Percentiles rank a stretch among this genome's conserved stretches.
phyloP scores from a whole-genome alignment of 2,888 invertebrate genomes.

The Caprella mutica region DNA sequence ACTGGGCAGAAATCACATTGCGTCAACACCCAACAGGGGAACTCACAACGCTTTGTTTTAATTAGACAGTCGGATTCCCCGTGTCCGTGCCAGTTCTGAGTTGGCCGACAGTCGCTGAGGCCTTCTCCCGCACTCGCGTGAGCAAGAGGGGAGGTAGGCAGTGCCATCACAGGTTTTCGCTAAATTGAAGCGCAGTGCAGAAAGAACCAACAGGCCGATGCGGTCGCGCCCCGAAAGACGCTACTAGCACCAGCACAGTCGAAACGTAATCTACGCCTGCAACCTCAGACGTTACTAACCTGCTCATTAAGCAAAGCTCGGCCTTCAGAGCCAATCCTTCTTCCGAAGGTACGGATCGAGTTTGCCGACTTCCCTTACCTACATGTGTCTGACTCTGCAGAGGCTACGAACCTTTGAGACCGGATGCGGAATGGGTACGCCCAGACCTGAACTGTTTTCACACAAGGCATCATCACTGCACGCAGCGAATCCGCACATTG shows the following conservation, averaged over 20 bases:
- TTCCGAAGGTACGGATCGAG: conserved; percentile 52
- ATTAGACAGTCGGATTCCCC: conserved; percentile 15
- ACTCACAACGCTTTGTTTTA: conserved; percentile 14
- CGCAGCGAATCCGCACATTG: no score
- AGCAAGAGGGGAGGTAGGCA: no score
- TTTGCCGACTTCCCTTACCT: conserved; percentile 59
- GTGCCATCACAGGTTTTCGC: no score
- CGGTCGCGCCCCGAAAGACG: no score
- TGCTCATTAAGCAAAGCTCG: no score
- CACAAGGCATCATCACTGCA: no score
- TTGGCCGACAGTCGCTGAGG: neutral
- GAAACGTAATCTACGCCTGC: no score
- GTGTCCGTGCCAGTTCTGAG: conserved; percentile 37
- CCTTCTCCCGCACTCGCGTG: no score
- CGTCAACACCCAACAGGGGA: neutral
- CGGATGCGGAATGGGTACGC: conserved; percentile 63
- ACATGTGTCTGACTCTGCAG: conserved; percentile 57
- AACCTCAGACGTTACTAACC: no score
- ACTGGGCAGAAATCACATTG: conserved; percentile 55
- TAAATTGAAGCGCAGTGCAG: no score
- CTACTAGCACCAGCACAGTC: no score
- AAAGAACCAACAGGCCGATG: no score
- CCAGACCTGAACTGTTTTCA: conserved; percentile 42
- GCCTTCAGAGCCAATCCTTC: conserved; percentile 47
- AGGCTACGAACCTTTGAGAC: conserved; percentile 61